Percentiles rank a stretch among this genome's conserved stretches.
Conservation (phyloP, 2,888 invertebrate species). For the Gymnoscelis rufifasciata region DNA sequence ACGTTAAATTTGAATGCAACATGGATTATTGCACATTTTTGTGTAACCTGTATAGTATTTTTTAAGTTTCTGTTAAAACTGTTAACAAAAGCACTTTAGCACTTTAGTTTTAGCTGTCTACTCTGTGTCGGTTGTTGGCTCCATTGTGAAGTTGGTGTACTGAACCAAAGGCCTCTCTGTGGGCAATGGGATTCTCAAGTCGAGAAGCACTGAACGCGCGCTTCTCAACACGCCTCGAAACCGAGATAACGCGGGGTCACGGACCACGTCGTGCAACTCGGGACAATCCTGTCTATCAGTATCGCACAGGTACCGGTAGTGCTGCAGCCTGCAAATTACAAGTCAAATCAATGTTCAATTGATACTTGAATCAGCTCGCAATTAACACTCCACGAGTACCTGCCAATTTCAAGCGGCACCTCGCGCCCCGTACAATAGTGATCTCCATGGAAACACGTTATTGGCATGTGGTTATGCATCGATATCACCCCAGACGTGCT, state of each 20-base stretch:
- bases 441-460: constrained; percentile 3
- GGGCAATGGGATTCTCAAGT: not conserved
- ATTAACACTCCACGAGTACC: not conserved
- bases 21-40: no score
- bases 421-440: not conserved
- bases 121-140: no score
- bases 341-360: not conserved
- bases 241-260: not conserved
- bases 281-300: not conserved
- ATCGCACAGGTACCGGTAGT: not conserved
- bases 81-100: no score
- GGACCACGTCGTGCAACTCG: not conserved
- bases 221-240: not conserved
- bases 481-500: constrained; percentile 18
- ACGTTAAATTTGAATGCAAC: no score
- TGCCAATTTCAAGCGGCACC: not conserved
- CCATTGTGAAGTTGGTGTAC: no score
- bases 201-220: not conserved
- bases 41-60: no score
- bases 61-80: no score
- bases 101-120: no score
- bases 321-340: not conserved
- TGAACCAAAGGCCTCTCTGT: constrained; percentile 1
- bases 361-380: not conserved
- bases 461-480: constrained; percentile 24